These are phyloP conservation scores for Gymnopithys bicolor DNA, from an alignment of 2,797 vertebrate species.

Conservation along the genomic window DNA sequence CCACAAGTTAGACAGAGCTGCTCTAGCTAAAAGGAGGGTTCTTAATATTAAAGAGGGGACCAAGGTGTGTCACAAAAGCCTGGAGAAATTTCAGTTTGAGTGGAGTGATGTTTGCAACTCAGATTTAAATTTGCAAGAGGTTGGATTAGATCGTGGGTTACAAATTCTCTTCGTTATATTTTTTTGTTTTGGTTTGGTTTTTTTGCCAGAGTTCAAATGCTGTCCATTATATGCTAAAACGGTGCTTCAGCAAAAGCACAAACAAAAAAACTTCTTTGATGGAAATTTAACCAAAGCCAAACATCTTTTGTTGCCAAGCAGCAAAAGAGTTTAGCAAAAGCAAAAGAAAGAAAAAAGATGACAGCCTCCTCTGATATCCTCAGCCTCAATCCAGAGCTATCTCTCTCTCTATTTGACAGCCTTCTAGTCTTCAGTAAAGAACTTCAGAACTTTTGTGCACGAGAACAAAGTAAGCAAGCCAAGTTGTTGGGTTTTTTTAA, in stretches of 20 bases:
- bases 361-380: neutral
- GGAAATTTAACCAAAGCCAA: neutral
- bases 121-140: neutral
- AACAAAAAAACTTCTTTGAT: neutral
- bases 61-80: neutral
- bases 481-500: neutral
- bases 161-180: neutral
- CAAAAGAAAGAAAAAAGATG: neutral
- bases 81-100: neutral
- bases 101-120: neutral
- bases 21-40: neutral
- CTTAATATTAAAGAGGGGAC: neutral
- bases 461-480: neutral
- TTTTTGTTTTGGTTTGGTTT: neutral
- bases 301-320: neutral
- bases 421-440: neutral
- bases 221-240: neutral
- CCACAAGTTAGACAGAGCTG: neutral
- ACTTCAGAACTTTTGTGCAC: neutral
- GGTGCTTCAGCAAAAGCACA: neutral
- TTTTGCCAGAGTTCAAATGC: neutral
- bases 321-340: neutral
- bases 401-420: neutral
- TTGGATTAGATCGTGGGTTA: neutral
- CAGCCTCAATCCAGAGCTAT: neutral